Percentiles rank a stretch among this genome's conserved stretches.
These are phyloP conservation scores for Hycleus phaleratus DNA, from an alignment of 1,140 invertebrate species.

Conservation along the genomic window DNA sequence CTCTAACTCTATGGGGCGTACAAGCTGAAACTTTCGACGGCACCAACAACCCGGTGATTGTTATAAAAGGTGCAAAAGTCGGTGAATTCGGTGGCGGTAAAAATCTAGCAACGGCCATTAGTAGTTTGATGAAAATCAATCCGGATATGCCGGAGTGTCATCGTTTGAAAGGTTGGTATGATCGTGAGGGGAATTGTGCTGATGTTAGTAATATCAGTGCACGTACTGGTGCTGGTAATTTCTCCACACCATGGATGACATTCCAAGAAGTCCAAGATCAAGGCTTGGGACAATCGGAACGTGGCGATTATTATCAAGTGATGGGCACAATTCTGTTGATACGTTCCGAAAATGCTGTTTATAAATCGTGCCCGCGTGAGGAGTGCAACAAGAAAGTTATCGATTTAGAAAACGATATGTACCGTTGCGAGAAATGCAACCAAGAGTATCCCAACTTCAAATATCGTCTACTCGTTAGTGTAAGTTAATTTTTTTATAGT, in stretches of 20 bases:
- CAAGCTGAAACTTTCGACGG: conserved; percentile 81
- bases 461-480: conserved; percentile 72
- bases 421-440: conserved; percentile 91
- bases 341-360: conserved; percentile 72
- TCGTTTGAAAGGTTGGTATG: conserved; percentile 83
- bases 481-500: conserved; percentile 45
- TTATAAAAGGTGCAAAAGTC: conserved; percentile 70
- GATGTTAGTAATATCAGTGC: conserved; percentile 57
- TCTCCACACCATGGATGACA: conserved; percentile 53
- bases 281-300: conserved; percentile 56
- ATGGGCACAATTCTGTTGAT: conserved; percentile 64
- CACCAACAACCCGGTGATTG: conserved; percentile 67
- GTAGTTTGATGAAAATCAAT: conserved; percentile 65
- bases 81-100: conserved; percentile 72
- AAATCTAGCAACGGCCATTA: conserved; percentile 50
- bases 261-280: conserved; percentile 64
- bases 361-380: conserved; percentile 80
- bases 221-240: conserved; percentile 42
- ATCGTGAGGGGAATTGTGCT: conserved; percentile 59
- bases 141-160: conserved; percentile 86
- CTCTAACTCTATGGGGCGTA: conserved; percentile 67
- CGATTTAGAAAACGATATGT: conserved; percentile 80
- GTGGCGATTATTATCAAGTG: conserved; percentile 68
- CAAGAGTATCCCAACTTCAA: conserved; percentile 77
- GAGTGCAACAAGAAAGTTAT: conserved; percentile 91